Conservation (phyloP, 2,888 invertebrate genomes). For the Acleris emargana region DNA sequence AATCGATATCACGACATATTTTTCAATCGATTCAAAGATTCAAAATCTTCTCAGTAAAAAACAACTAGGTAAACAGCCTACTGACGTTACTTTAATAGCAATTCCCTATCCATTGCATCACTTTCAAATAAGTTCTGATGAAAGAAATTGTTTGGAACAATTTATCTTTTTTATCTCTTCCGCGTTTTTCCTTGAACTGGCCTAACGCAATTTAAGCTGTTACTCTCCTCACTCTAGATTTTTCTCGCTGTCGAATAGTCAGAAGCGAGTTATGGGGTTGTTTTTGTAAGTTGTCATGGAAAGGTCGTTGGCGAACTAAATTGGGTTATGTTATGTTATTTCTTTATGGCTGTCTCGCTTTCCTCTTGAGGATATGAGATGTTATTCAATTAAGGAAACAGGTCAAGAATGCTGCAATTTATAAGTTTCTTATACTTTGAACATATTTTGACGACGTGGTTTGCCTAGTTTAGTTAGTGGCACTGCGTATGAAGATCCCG, state of each 20-base stretch:
- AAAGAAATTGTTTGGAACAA: too few relatives aligned
- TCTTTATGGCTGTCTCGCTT: slow-evolving; percentile 29
- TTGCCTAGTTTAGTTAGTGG: too few relatives aligned
- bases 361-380: slow-evolving; percentile 23
- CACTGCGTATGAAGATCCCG: too few relatives aligned
- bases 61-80: too few relatives aligned
- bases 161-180: neutral
- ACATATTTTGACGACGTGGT: too few relatives aligned
- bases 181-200: slow-evolving; percentile 20
- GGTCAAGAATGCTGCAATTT: slow-evolving; percentile 18
- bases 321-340: slow-evolving; percentile 41
- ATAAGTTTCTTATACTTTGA: neutral
- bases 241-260: slow-evolving; percentile 43
- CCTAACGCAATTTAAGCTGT: slow-evolving; percentile 32
- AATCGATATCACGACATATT: too few relatives aligned
- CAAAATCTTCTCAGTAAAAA: too few relatives aligned
- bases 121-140: too few relatives aligned
- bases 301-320: slow-evolving; percentile 45
- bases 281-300: slow-evolving; percentile 42
- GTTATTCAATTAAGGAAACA: slow-evolving; percentile 35
- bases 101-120: too few relatives aligned
- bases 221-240: slow-evolving; percentile 54
- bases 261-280: slow-evolving; percentile 58
- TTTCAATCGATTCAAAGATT: too few relatives aligned
- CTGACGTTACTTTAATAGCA: too few relatives aligned